Evolutionary conservation across 2,888 invertebrate genomes (phyloP).

Genomic region (Elysia crispata): DNA sequence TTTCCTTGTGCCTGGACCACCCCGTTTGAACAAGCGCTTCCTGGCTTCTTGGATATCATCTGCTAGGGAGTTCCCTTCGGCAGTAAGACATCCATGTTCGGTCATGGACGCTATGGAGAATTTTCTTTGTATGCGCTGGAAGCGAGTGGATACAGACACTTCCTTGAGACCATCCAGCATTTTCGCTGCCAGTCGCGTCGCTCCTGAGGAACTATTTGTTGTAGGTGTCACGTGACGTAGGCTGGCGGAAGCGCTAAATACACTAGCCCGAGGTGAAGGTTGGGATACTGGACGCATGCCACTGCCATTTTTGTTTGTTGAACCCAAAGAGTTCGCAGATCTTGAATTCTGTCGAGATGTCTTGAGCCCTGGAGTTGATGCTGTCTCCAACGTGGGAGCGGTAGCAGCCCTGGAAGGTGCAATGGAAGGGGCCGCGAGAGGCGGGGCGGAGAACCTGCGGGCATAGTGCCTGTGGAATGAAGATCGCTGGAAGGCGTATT

Average conservation of each 20-base stretch:
- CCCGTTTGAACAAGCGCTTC: background rate
- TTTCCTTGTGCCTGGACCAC: background rate
- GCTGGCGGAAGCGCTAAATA: background rate
- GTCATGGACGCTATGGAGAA: slow-evolving; percentile 13
- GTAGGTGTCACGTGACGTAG: background rate
- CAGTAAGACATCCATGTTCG: background rate
- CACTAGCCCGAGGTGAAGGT: background rate
- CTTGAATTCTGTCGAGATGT: no score
- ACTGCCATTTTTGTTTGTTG: no score
- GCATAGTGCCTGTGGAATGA: no score
- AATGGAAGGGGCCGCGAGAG: no score
- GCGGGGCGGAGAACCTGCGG: no score
- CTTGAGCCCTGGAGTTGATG: no score
- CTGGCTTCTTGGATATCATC: background rate
- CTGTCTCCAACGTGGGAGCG: no score
- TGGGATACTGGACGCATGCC: no score
- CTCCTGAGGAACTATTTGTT: background rate
- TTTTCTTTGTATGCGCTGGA: slow-evolving; percentile 21
- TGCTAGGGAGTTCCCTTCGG: background rate
- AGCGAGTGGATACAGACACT: background rate
- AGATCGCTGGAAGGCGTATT: slow-evolving; percentile 6
- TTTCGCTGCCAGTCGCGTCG: background rate
- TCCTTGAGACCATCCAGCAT: background rate
- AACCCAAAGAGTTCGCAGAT: no score
- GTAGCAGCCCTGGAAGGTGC: no score